Base-by-base conservation (phyloP, 2,113 vertebrate species). In the Tichodroma muraria region DNA sequence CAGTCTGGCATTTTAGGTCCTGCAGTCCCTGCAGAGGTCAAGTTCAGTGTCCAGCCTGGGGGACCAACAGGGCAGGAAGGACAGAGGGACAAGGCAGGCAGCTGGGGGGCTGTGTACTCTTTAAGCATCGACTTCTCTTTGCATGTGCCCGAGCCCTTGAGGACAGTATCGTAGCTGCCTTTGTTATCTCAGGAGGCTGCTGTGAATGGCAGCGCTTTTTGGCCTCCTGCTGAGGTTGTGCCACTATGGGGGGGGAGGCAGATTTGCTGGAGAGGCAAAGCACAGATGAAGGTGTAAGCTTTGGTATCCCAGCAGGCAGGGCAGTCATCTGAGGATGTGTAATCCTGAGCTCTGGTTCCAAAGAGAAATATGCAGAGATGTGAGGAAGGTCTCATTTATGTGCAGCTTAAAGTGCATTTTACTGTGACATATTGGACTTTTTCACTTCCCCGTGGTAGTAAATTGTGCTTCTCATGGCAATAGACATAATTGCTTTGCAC, bases 401-500 rank as follows among this genome's bases (percentile, higher is more conserved):
- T 69, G 31, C 49, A 37, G 57, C 19, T 86, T 94, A 76, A 96
- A 85, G 66, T 87, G 47, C 47, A 70, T 92, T 94, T 90, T 89
- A 61, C 19, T 89, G 12, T 64, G 86, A 92, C 78, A 72, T 92
- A 85, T 38, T 73, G 50, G 65, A 75, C 78, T 75, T 89, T 53
- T 89, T 84, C 44, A 92, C 70, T 80, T 88, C 52, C 60, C 70
- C 6, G 1, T 44, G 18, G 70, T 70, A 76, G 44, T 90, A 94
- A 96, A 94, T 91, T 85, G 17, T 85, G 53, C 56, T 79, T 79
- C 40, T 89, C 37, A 5, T 78, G 59, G 66, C 70, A 91, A 80
- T 78, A 75, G 35, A 82, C 71, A 61, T 91, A 96, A 94, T 94
- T 95, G 66, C 71, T 93, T 91, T 88, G 45, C 38, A 60, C 54